phyloP scores from a whole-genome alignment of 2,888 invertebrate species.

The Eumacrocentrus americanus region DNA sequence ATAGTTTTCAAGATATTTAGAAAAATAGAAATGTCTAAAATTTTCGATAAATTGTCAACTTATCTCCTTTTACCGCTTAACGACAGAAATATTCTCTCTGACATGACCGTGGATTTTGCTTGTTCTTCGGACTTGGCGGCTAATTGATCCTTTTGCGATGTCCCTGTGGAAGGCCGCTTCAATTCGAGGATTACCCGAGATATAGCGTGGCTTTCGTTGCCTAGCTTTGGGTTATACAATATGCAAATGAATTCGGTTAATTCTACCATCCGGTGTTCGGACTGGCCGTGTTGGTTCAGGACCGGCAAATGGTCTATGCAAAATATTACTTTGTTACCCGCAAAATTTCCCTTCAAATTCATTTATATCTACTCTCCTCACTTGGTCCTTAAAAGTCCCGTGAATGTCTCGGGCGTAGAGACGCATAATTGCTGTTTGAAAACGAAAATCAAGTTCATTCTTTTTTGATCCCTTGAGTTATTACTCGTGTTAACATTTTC shows the following conservation, averaged over 20 bases:
- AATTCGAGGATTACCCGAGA: slow-evolving; percentile 10
- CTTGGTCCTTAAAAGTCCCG: no score
- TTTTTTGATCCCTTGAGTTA: neutral
- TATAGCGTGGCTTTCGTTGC: slow-evolving; percentile 1
- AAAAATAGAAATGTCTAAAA: no score
- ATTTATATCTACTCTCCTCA: neutral
- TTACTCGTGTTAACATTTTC: slow-evolving; percentile 4
- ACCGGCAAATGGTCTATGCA: slow-evolving; percentile 19
- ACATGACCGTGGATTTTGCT: neutral
- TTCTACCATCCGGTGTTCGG: slow-evolving; percentile 20
- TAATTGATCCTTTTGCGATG: slow-evolving; percentile 6
- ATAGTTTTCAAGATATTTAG: no score
- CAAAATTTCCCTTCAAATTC: neutral
- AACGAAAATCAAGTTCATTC: neutral
- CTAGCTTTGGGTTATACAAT: slow-evolving; percentile 13
- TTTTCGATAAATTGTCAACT: no score
- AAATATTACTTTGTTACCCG: slow-evolving; percentile 15
- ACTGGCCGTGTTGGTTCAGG: slow-evolving; percentile 11
- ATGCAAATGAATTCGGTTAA: slow-evolving; percentile 26
- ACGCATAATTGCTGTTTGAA: neutral
- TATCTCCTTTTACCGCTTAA: no score
- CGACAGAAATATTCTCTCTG: neutral
- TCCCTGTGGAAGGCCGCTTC: neutral
- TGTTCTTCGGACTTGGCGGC: neutral
- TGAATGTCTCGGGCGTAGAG: no score